These are phyloP conservation scores for Amazona guildingii DNA, from an alignment of 2,113 vertebrate species.

Conservation along the genomic window DNA sequence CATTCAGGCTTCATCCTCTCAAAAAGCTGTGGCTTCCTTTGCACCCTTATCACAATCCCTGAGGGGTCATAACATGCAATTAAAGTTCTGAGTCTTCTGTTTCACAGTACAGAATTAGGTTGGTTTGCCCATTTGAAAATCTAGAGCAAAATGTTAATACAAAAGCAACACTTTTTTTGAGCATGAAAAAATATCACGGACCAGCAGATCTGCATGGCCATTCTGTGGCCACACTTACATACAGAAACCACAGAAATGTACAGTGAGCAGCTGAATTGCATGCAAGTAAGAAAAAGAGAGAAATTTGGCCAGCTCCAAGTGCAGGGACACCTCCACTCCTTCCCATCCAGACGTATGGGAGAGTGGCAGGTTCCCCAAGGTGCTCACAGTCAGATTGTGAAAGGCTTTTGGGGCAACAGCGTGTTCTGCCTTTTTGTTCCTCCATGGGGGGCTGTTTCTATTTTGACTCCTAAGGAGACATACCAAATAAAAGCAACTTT, in stretches of 20 bases:
- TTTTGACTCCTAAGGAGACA: neutral
- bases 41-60: neutral
- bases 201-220: neutral
- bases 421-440: neutral
- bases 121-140: neutral
- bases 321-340: neutral
- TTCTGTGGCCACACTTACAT: neutral
- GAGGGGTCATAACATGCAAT: neutral
- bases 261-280: neutral
- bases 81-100: neutral
- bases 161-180: neutral
- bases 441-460: neutral
- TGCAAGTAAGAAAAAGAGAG: neutral
- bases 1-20: neutral
- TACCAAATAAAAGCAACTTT: neutral
- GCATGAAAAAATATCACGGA: neutral
- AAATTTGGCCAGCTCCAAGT: neutral
- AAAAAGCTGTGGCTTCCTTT: neutral
- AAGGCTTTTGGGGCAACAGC: neutral
- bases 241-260: neutral
- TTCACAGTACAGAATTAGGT: neutral
- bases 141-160: neutral
- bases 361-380: rapidly evolving
- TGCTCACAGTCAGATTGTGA: neutral
- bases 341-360: neutral